Percentiles rank a stretch among this genome's conserved stretches.
Evolutionary conservation across 2,888 invertebrate species (phyloP).

Genomic region (Neoaliturus tenellus): DNA sequence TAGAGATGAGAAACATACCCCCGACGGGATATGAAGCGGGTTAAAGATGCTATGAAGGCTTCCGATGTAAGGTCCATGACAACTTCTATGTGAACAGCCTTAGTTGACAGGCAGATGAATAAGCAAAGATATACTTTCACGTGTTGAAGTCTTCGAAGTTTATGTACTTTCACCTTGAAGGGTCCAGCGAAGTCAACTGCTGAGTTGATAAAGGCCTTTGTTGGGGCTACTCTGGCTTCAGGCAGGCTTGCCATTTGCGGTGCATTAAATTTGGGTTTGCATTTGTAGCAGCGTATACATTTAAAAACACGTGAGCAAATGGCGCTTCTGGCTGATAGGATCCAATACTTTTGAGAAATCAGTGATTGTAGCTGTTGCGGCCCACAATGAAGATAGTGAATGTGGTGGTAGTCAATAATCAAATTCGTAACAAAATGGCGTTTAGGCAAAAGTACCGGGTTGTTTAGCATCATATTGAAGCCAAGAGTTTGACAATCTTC

Average conservation of each 20-base stretch:
- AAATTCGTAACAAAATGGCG: constrained; percentile 30
- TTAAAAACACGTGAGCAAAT: not conserved
- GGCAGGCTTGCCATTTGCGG: constrained; percentile 59
- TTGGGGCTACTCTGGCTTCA: no score
- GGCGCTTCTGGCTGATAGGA: not conserved
- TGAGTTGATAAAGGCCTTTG: no score
- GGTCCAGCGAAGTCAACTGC: no score
- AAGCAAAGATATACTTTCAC: no score
- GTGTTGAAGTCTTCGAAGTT: no score
- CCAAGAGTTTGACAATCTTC: constrained; percentile 51
- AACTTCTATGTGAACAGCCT: no score
- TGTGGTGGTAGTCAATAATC: constrained; percentile 55
- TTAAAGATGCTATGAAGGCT: no score
- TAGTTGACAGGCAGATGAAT: no score
- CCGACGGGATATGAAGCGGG: no score
- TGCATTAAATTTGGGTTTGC: not conserved
- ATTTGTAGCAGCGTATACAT: constrained; percentile 56
- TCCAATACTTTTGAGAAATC: constrained; percentile 13
- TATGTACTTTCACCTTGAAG: no score
- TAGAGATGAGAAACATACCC: no score
- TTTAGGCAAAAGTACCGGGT: constrained; percentile 53
- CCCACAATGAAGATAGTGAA: constrained; percentile 27
- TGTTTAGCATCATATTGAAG: constrained; percentile 53
- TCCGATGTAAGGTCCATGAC: no score
- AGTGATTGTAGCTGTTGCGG: not conserved